phyloP scores from a whole-genome alignment of 2,888 invertebrate species.

The Drosophila kanekoi region DNA sequence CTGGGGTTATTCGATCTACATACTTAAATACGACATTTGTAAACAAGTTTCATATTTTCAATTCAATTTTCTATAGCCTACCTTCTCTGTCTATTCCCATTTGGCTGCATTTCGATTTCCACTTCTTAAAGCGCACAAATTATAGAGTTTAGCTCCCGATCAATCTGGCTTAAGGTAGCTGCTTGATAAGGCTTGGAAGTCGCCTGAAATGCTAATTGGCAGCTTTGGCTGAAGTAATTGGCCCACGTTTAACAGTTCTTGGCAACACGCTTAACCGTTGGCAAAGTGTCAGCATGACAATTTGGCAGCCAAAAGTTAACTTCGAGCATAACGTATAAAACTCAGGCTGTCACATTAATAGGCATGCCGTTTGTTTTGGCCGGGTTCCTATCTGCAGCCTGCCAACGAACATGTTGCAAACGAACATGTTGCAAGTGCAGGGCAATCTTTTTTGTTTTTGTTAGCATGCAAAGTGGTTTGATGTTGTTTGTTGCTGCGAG shows the following conservation, averaged over 20 bases:
- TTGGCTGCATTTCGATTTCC: neutral
- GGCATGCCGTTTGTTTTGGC: constrained; percentile 26
- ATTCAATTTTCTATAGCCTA: too few relatives aligned
- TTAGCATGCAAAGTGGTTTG: neutral
- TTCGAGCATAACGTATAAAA: constrained; percentile 10
- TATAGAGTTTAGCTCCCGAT: constrained; percentile 4
- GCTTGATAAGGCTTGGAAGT: constrained; percentile 20
- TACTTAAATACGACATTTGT: too few relatives aligned
- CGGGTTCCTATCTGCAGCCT: constrained; percentile 10
- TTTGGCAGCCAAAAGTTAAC: constrained; percentile 38
- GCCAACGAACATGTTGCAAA: constrained; percentile 37
- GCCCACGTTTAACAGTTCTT: constrained; percentile 43
- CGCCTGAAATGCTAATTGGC: constrained; percentile 36
- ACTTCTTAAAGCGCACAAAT: constrained; percentile 6
- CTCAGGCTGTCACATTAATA: neutral
- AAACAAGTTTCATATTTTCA: too few relatives aligned
- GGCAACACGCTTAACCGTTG: constrained; percentile 41
- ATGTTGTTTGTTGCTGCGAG: constrained; percentile 2
- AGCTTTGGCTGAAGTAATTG: constrained; percentile 29
- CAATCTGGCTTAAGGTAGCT: constrained; percentile 30
- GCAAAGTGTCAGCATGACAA: constrained; percentile 40
- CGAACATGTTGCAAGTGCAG: constrained; percentile 49
- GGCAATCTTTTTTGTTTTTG: constrained; percentile 1
- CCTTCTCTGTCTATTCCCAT: neutral
- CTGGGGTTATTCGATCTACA: too few relatives aligned